Percentiles rank a stretch among this genome's conserved stretches.
phyloP scores from a whole-genome alignment of 2,888 invertebrate species.

The Callyntrura sp. region DNA sequence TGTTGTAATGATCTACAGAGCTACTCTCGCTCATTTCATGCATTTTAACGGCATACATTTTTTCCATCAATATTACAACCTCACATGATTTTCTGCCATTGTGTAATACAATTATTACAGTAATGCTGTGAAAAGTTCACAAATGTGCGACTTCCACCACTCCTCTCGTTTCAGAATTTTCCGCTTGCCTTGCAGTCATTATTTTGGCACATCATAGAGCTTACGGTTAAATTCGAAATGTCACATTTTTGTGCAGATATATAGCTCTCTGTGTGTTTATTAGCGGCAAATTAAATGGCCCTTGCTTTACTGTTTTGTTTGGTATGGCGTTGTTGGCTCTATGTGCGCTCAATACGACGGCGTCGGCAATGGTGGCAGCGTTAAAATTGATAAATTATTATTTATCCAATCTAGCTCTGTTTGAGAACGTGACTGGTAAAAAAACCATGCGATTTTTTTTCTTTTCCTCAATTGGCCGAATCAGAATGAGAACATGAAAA shows the following conservation, averaged over 20 bases:
- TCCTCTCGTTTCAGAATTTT: background rate
- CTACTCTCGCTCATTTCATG: too few relatives aligned
- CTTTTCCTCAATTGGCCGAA: conserved; percentile 52
- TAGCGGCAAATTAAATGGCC: conserved; percentile 44
- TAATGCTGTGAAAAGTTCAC: background rate
- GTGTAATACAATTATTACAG: background rate
- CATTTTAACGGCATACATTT: background rate
- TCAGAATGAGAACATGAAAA: conserved; percentile 35
- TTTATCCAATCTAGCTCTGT: conserved; percentile 39
- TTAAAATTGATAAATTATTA: conserved; percentile 35
- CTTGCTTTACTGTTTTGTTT: conserved; percentile 27
- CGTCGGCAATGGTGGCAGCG: background rate
- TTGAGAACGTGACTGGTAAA: conserved; percentile 51
- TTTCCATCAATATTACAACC: background rate
- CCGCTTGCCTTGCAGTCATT: background rate
- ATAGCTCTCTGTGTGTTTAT: conserved; percentile 26
- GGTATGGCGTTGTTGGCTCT: background rate
- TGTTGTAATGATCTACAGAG: too few relatives aligned
- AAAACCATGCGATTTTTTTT: conserved; percentile 1
- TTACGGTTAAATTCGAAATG: conserved; percentile 49
- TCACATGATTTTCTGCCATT: conserved; percentile 1
- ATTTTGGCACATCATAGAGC: background rate
- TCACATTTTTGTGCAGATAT: conserved; percentile 38
- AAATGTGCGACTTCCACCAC: background rate
- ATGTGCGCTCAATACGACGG: background rate